These are phyloP conservation scores for Indri indri DNA, from an alignment of 2,113 vertebrate genomes.

Conservation along the genomic window DNA sequence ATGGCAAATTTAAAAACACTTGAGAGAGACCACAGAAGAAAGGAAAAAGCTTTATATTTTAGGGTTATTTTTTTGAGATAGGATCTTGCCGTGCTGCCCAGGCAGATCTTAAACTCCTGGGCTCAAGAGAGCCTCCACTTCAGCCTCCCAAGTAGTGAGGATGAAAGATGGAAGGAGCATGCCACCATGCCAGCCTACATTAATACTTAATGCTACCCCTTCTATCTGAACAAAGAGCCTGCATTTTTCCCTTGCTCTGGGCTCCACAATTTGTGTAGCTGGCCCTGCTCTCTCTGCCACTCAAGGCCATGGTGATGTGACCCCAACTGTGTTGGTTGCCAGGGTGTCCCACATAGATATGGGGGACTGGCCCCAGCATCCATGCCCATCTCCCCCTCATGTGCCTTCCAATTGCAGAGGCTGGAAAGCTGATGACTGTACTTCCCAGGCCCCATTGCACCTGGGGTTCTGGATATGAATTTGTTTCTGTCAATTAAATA, in stretches of 20 bases:
- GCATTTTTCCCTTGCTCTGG: not conserved
- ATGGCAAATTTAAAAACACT: not conserved
- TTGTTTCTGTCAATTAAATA: not conserved
- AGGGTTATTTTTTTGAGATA: too few relatives aligned
- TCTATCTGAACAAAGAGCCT: not conserved
- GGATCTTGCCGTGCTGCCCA: too few relatives aligned
- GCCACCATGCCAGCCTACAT: too few relatives aligned
- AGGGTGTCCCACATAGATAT: too few relatives aligned
- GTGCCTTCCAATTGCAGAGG: not conserved
- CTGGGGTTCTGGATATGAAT: not conserved
- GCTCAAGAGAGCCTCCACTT: too few relatives aligned
- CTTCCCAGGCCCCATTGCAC: not conserved
- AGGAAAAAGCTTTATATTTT: too few relatives aligned
- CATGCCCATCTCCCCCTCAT: not conserved
- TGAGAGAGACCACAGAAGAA: too few relatives aligned
- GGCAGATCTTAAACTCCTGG: too few relatives aligned
- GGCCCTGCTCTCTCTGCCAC: not conserved
- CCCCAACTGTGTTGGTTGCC: not conserved
- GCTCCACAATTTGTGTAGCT: not conserved
- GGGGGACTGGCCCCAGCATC: not conserved
- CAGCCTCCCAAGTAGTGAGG: too few relatives aligned
- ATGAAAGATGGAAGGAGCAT: too few relatives aligned
- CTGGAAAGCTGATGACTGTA: not conserved
- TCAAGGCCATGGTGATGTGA: not conserved
- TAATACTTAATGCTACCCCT: too few relatives aligned